phyloP scores from a whole-genome alignment of 2,113 vertebrate species.

The Alouatta palliata region DNA sequence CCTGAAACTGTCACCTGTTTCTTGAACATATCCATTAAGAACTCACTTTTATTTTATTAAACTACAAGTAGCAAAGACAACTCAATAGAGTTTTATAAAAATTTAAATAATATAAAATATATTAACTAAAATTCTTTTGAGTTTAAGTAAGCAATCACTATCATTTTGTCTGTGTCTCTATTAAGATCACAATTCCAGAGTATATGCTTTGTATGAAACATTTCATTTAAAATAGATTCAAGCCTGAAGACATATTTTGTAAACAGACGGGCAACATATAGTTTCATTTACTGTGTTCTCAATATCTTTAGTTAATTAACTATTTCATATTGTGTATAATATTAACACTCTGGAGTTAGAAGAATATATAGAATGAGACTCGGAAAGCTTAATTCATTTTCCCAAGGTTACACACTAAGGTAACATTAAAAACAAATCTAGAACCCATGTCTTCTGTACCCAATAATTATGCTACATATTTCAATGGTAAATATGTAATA shows the following conservation, averaged over 20 bases:
- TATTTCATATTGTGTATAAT: not conserved
- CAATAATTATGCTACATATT: not conserved
- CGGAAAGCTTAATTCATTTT: not conserved
- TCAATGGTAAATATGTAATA: not conserved
- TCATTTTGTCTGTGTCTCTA: not conserved
- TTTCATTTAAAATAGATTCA: not conserved
- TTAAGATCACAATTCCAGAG: not conserved
- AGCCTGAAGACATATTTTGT: not conserved
- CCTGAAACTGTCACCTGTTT: not conserved
- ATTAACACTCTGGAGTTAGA: not conserved
- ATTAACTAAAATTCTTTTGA: not conserved
- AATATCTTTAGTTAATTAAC: not conserved
- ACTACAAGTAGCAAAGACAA: not conserved
- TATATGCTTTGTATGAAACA: not conserved
- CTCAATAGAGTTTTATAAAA: not conserved
- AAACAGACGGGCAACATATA: not conserved
- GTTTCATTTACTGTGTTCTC: not conserved
- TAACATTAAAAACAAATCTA: too few relatives aligned
- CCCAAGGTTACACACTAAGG: too few relatives aligned
- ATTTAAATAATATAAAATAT: not conserved
- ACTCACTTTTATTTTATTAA: not conserved
- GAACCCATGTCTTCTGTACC: too few relatives aligned
- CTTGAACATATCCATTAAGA: not conserved
- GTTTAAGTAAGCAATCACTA: not conserved
- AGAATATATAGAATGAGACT: not conserved